Conservation (phyloP, 2,113 vertebrate species). For the Syngnathoides biaculeatus region DNA sequence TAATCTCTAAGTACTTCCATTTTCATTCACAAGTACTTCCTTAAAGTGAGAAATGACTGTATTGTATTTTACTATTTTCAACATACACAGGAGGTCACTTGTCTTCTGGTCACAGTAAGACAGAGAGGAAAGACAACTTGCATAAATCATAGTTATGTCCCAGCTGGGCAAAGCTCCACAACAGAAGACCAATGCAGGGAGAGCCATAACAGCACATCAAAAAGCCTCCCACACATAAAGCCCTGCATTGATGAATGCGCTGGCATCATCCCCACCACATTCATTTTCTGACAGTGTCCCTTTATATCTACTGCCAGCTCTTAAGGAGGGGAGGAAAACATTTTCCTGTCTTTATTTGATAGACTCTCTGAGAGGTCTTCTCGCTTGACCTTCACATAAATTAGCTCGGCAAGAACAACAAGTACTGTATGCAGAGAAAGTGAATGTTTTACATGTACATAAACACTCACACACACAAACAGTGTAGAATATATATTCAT, state of each 20-base stretch:
- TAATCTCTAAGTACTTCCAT: conserved; percentile 22
- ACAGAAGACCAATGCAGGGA: conserved; percentile 38
- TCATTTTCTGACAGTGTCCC: conserved; percentile 66
- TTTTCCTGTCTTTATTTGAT: conserved; percentile 68
- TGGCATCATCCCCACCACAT: conserved; percentile 62
- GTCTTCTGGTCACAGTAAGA: conserved; percentile 8
- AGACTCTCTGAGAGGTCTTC: conserved; percentile 57
- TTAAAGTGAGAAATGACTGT: background rate
- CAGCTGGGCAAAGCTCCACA: conserved; percentile 62
- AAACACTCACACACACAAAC: no score
- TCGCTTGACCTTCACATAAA: conserved; percentile 51
- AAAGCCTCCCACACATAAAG: conserved; percentile 65
- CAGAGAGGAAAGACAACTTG: conserved; percentile 41
- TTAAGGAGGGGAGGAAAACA: conserved; percentile 66
- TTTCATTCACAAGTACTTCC: conserved; percentile 10
- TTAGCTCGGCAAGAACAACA: conserved; percentile 32
- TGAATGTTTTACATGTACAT: background rate
- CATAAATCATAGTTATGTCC: conserved; percentile 35
- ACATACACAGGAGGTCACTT: conserved; percentile 14
- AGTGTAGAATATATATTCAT: no score
- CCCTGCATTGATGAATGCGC: conserved; percentile 65
- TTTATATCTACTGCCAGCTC: conserved; percentile 68
- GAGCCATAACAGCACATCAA: conserved; percentile 54
- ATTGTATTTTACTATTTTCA: background rate
- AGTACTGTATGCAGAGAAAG: conserved; percentile 10